Conservation (phyloP, 1,140 invertebrate species). For the Temnothorax nylanderi region DNA sequence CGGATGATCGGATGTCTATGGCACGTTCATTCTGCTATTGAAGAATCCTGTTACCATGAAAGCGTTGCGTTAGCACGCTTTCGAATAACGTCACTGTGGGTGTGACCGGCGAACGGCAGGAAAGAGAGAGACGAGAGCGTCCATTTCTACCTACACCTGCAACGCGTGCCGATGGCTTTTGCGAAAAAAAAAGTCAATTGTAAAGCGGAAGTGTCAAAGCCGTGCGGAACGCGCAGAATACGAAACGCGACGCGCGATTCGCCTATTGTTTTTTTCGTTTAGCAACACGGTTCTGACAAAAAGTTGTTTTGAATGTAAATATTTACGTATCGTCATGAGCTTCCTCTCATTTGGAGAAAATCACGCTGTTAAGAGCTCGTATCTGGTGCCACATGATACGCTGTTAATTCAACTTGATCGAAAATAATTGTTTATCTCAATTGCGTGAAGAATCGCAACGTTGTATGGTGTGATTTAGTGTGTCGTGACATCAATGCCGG, state of each 20-base stretch:
- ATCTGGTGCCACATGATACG: neutral
- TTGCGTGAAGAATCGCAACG: neutral
- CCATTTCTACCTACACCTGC: slow-evolving; percentile 10
- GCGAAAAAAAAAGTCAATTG: slow-evolving; percentile 36
- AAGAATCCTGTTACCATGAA: slow-evolving; percentile 39
- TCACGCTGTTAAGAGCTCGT: neutral
- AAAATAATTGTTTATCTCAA: neutral
- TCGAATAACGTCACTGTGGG: slow-evolving; percentile 13
- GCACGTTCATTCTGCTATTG: slow-evolving; percentile 9
- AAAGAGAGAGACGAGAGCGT: neutral
- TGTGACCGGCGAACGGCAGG: neutral
- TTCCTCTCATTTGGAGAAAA: neutral
- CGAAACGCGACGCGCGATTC: neutral
- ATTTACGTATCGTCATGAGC: neutral
- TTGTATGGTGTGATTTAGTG: neutral
- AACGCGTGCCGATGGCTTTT: slow-evolving; percentile 8
- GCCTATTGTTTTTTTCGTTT: slow-evolving; percentile 19
- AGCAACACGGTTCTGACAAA: neutral
- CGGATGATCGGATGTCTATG: slow-evolving; percentile 21
- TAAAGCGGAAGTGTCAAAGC: slow-evolving; percentile 30
- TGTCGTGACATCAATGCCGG: neutral
- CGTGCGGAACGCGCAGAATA: neutral
- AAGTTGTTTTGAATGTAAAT: neutral
- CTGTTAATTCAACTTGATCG: neutral
- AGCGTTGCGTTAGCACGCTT: slow-evolving; percentile 20